Conservation (phyloP, 2,888 invertebrate genomes). For the Resseliella maxima region DNA sequence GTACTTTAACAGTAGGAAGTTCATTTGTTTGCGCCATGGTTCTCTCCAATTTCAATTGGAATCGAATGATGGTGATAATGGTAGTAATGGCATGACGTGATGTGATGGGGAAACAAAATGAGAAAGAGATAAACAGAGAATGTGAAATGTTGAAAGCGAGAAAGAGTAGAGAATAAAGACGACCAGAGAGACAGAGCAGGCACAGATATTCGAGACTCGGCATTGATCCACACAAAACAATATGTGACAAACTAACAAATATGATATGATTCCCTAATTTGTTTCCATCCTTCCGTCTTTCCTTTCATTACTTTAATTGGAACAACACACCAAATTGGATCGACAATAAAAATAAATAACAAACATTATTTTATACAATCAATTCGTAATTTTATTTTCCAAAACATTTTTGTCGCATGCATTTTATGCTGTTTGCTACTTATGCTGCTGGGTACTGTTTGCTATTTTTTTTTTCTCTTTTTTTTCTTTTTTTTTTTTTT, state of each 20-base stretch:
- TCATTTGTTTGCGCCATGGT: slow-evolving; percentile 22
- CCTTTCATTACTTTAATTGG: slow-evolving; percentile 45
- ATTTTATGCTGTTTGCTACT: no score
- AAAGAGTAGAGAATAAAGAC: background rate
- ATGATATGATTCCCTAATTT: slow-evolving; percentile 50
- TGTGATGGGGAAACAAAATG: background rate
- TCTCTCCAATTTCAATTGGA: slow-evolving; percentile 17
- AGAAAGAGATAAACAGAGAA: no score
- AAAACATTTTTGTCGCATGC: background rate
- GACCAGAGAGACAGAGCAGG: background rate
- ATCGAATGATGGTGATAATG: slow-evolving; percentile 28
- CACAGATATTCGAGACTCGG: background rate
- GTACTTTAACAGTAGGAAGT: slow-evolving; percentile 41
- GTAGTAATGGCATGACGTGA: slow-evolving; percentile 14
- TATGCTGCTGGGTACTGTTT: no score
- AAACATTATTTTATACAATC: slow-evolving; percentile 46
- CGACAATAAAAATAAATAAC: slow-evolving; percentile 49
- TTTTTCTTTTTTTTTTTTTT: no score
- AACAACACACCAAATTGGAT: slow-evolving; percentile 50
- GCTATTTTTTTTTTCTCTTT: background rate
- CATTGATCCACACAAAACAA: background rate
- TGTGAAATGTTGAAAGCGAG: background rate
- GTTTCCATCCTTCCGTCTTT: slow-evolving; percentile 13
- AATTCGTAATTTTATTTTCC: slow-evolving; percentile 48
- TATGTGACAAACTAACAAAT: slow-evolving; percentile 45